Percentiles rank a stretch among this genome's conserved stretches.
phyloP scores from a whole-genome alignment of 2,888 invertebrate species.

The Liposcelis brunnea region DNA sequence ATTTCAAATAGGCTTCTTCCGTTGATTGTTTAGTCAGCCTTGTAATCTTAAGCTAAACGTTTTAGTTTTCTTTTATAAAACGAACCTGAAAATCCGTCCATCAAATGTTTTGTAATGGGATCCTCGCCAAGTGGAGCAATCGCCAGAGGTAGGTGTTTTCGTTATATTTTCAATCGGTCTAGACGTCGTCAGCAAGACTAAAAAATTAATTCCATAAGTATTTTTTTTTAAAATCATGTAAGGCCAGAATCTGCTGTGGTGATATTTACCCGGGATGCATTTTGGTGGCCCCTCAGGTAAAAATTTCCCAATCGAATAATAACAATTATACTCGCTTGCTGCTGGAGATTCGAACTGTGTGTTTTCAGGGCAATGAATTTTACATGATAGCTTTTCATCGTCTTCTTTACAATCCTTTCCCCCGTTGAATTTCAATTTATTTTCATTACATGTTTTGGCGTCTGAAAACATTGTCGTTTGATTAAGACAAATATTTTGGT shows the following conservation, averaged over 20 bases:
- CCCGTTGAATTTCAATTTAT: slow-evolving; percentile 56
- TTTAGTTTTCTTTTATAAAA: slow-evolving; percentile 14
- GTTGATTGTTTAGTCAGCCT: slow-evolving; percentile 13
- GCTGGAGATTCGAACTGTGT: slow-evolving; percentile 41
- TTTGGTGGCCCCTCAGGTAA: slow-evolving; percentile 52
- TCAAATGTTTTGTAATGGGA: slow-evolving; percentile 74
- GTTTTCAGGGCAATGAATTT: slow-evolving; percentile 46
- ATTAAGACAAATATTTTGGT: too few species aligned
- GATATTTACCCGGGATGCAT: slow-evolving; percentile 42
- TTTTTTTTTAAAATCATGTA: slow-evolving; percentile 5
- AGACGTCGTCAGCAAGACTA: background rate
- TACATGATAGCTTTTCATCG: slow-evolving; percentile 41
- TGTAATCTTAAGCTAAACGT: background rate
- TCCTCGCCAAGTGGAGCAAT: slow-evolving; percentile 66
- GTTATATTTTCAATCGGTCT: slow-evolving; percentile 15
- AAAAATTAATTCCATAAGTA: background rate
- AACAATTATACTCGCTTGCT: slow-evolving; percentile 44
- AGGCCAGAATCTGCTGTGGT: background rate
- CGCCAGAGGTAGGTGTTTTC: slow-evolving; percentile 39
- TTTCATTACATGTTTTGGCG: slow-evolving; percentile 37
- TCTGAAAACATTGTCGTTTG: slow-evolving; percentile 35
- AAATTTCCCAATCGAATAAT: slow-evolving; percentile 45
- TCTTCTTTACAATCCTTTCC: slow-evolving; percentile 52
- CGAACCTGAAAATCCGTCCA: slow-evolving; percentile 53
- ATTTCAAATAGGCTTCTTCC: background rate